phyloP scores from a whole-genome alignment of 2,888 invertebrate species.

The Amblyjoppa fuscipennis region DNA sequence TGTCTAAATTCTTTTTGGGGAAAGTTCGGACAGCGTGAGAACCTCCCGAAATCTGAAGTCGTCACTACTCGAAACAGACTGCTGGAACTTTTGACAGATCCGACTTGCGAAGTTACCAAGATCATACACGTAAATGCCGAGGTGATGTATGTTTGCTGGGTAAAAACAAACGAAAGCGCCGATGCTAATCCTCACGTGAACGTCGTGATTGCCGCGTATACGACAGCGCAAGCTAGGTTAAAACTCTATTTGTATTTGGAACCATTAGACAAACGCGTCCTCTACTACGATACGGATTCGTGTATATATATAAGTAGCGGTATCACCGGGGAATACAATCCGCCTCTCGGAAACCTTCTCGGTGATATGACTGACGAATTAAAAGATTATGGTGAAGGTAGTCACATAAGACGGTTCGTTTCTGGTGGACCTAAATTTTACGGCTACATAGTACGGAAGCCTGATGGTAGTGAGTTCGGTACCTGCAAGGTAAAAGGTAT shows the following conservation, averaged over 20 bases:
- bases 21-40: constrained; percentile 74
- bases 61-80: constrained; percentile 50
- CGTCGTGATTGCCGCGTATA: too few relatives aligned
- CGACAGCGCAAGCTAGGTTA: too few relatives aligned
- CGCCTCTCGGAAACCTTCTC: constrained; percentile 67
- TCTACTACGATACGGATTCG: constrained; percentile 71
- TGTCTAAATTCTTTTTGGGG: constrained; percentile 76
- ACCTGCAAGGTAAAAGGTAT: neutral
- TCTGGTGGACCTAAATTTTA: constrained; percentile 79
- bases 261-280: constrained; percentile 72
- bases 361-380: constrained; percentile 81
- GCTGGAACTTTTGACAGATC: constrained; percentile 61
- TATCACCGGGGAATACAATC: constrained; percentile 58
- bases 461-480: neutral
- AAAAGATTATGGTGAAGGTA: constrained; percentile 70
- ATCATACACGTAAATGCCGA: too few relatives aligned
- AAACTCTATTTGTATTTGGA: constrained; percentile 78
- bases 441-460: constrained; percentile 10
- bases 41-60: constrained; percentile 66
- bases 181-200: too few relatives aligned
- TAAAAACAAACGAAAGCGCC: too few relatives aligned
- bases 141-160: too few relatives aligned
- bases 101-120: constrained; percentile 46
- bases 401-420: constrained; percentile 78
- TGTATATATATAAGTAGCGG: constrained; percentile 70